Base-by-base conservation (phyloP, 1,140 invertebrate species). In the Halotydeus destructor region DNA sequence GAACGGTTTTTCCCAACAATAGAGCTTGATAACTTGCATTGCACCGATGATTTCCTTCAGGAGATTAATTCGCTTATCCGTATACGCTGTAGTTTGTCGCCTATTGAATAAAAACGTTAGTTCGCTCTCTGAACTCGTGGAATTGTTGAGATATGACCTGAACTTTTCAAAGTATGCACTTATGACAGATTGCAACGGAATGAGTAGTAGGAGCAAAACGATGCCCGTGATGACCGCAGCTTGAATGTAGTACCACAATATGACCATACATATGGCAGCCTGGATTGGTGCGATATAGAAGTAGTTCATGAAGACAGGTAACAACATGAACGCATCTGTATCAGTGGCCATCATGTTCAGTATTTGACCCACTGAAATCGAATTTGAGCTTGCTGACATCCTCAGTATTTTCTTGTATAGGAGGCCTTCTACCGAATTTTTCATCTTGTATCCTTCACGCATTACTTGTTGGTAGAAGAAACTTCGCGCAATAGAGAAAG, bases 321-420 rank as follows among this genome's bases (percentile, higher is more conserved):
- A 44, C 44, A 53, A 54, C 48, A 64, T 62, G 55, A 67, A 67
- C 45, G 63, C 49, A 41, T 57, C 60, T 5, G 66, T 62, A 50
- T 91, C 84, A 58, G 86, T 89, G 11, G 81, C 83, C 46, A 93
- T 66, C 5, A 91, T 64, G 60, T 89, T 91, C n/a, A 89, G 75
- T 54, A 88, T 74, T 62, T 91, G 75, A 9, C 83, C 83, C 27
- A 71, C 69, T 3, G 79, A 78, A 3, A 77, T 80, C 52, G 77
- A 67, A 16, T 70, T 70, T 24, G 85, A 57, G 6, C 78, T 72
- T 2, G 66, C 70, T 47, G 60, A 59, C 45, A 58, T 64, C 16
- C 67, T 46, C 27, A 57, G 52, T 37, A 68, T 49, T 5, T 34
- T 69, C 50, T 76, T n/a, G n/a, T n/a, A n/a, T n/a, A n/a, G n/a